Base-by-base conservation (phyloP, 2,797 vertebrate species). In the Gadopsis bispinosus region DNA sequence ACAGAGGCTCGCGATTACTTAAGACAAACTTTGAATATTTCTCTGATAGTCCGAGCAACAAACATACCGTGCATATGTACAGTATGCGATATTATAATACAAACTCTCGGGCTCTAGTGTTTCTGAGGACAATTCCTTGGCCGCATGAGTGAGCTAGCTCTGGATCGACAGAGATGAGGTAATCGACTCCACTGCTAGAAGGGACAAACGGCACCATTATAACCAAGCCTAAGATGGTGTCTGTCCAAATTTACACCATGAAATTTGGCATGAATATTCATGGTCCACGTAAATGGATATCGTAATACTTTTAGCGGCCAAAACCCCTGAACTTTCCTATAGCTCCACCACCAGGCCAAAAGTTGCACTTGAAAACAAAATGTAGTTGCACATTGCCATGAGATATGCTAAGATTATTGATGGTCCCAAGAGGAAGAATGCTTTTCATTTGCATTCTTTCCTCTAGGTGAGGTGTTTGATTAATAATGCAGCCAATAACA, bases 221-320 rank as follows among this genome's bases (percentile, higher is more conserved):
- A 45, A 45, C 11, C 17, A 7, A 51, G 33, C 12, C 11, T 22
- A 51, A 41, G n/a, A 19, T 68, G 50, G 29, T 29, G n/a, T 53
- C 31, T 13, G n/a, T 39, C n/a, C 9, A 54, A 55, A 54, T 11
- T 19, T 4, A 9, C 12, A 2, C 20, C 26, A 26, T 14, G 20
- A 47, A 35, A 43, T 12, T 4, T 55, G 12, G 12, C 12, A n/a
- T 61, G 2, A 41, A 62, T 62, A 53, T 77, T 70, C 41, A 70
- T 56, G 2, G 9, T 41, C 26, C 12, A 8, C 4, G 14, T 19
- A 41, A 53, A 62, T 29, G 65, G 35, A 68, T n/a, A 14, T 31
- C 26, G 7, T 31, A 20, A 14, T 31, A 43, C 12, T 20, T 43
- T 41, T 22, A 29, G 22, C 31, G 4, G 33, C 41, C 53, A 33